Base-by-base conservation (phyloP, 2,797 vertebrate species). In the Sphenopsis melanotis region DNA sequence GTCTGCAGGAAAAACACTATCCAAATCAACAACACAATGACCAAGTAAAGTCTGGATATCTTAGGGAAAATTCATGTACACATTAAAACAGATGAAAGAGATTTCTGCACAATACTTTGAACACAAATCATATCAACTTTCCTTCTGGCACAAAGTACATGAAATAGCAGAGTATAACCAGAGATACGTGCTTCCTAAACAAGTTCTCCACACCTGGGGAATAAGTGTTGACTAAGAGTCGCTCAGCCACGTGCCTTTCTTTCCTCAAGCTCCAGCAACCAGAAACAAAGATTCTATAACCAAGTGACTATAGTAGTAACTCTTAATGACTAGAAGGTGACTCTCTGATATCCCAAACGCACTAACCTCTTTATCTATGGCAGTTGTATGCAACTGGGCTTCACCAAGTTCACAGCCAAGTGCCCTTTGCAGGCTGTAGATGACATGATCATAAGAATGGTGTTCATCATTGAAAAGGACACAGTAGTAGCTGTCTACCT, bases 391-490 rank as follows among this genome's bases (percentile, higher is more conserved):
- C 80, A 98, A 96, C 93, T 99, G 98, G 16, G 99, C 99, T 95
- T 99, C 99, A 76, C 97, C 95, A 2, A 98, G 98, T 87, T 99
- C 98, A 71, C 99, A 99, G 94, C 98, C 98, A 66, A 99, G 98
- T 30, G 99, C 99, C 77, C 98, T 98, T 95, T 99, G 99, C 85
- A 99, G 98, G 95, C 99, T 99, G 95, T 99, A 99, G 98, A 99
- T 99, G 82, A 99, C 99, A 63, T 99, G 99, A 90, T 99, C 99
- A 1, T 99, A 99, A 6, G 99, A 99, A 98, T 99, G 99, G 97
- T 99, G 99, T 29, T 99, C 99, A 83, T 99, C 99, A 74, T 99
- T 99, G 98, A 99, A 99, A 93, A 99, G 98, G 60, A 99, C 99
- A 96, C 99, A 99, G 96, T 98, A 99, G 95, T 98, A 99, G 34